A percentile compares a stretch with the other conserved stretches of the same genome.
Conservation (phyloP, 64 coral and sea anemone genomes). For the Pachyseris speciosa region DNA sequence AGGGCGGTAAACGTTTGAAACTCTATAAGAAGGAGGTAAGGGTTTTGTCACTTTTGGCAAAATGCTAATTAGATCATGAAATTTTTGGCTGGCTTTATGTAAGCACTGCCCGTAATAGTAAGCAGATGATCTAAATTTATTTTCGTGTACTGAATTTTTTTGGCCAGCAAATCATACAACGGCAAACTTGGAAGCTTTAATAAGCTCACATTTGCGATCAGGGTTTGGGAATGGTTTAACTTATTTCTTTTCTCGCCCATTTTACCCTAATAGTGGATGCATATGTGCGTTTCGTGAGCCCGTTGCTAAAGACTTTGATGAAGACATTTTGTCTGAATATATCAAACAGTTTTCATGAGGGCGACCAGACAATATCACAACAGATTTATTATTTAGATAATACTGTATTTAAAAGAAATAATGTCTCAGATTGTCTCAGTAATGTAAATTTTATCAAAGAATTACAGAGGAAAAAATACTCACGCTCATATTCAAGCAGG, state of each 20-base stretch:
- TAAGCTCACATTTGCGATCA: not conserved
- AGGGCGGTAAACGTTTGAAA: slow-evolving; percentile 80
- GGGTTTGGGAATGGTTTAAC: not conserved
- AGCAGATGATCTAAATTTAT: slow-evolving; percentile 35
- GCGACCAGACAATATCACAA: slow-evolving; percentile 14
- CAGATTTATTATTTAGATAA: not conserved
- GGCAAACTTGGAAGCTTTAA: not conserved
- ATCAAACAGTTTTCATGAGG: not conserved
- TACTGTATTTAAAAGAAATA: not conserved
- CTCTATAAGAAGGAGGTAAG: slow-evolving; percentile 9
- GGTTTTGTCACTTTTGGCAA: slow-evolving; percentile 46
- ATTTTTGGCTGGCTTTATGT: slow-evolving; percentile 40
- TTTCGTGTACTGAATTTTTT: not conserved
- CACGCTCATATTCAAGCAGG: not conserved
- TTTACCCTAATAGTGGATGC: too few relatives aligned
- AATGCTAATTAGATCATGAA: slow-evolving; percentile 58
- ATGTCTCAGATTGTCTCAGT: not conserved
- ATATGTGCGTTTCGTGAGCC: not conserved
- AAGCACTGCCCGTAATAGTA: slow-evolving; percentile 6
- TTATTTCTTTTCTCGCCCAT: too few relatives aligned
- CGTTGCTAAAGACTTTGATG: not conserved
- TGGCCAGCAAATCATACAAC: not conserved
- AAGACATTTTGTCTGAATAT: not conserved
- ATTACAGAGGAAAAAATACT: too few relatives aligned
- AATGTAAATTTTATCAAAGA: too few relatives aligned